phyloP scores from a whole-genome alignment of 2,113 vertebrate species.

The Taxidea taxus region DNA sequence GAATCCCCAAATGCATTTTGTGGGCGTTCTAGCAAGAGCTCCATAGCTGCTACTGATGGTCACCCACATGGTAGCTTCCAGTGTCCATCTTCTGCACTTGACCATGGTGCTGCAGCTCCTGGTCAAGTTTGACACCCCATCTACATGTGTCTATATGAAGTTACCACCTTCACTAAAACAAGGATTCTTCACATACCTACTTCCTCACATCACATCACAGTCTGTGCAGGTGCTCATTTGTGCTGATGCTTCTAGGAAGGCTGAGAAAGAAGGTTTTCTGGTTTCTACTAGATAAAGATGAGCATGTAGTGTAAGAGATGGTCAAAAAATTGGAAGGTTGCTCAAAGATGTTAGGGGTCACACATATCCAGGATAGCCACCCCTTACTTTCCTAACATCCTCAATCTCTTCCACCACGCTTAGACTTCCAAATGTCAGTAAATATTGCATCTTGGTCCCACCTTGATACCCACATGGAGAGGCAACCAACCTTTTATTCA shows the following conservation, averaged over 20 bases:
- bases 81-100: accelerated
- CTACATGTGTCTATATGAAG: background rate
- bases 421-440: background rate
- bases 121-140: background rate
- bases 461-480: background rate
- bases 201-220: background rate
- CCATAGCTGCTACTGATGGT: background rate
- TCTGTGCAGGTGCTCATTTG: background rate
- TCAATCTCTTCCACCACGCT: background rate
- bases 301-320: background rate
- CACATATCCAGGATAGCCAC: background rate
- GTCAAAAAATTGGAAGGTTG: background rate
- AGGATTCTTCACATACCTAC: too few relatives aligned
- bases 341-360: background rate
- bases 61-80: accelerated
- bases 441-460: background rate
- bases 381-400: background rate
- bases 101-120: accelerated
- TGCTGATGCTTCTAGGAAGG: background rate
- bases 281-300: background rate
- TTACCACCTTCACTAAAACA: background rate
- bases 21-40: background rate
- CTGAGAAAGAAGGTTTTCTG: background rate
- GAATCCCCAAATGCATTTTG: background rate
- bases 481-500: background rate